Evolutionary conservation across 2,113 vertebrate species (phyloP).

Genomic region (Oncorhynchus clarkii): DNA sequence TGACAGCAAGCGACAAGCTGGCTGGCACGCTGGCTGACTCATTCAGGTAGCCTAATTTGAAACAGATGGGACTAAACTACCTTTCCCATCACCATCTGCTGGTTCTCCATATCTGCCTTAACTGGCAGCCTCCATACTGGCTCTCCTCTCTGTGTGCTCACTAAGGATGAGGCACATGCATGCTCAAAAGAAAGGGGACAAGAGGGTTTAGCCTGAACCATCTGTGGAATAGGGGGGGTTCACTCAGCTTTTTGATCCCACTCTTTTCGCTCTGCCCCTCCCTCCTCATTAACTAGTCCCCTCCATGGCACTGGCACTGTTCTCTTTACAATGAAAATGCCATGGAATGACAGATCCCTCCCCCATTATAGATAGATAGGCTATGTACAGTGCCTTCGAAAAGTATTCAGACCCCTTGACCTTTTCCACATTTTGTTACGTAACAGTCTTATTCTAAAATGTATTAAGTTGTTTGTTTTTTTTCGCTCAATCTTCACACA

Average conservation of each 20-base stretch:
- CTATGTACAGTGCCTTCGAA: background rate
- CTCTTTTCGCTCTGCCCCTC: background rate
- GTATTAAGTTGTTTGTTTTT: no score
- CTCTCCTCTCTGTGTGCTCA: background rate
- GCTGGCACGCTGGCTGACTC: background rate
- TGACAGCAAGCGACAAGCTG: background rate
- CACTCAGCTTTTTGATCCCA: background rate
- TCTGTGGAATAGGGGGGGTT: background rate
- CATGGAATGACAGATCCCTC: no score
- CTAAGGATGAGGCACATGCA: background rate
- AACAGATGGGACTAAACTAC: background rate
- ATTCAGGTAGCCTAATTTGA: background rate
- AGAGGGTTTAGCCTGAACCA: background rate
- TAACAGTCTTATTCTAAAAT: no score
- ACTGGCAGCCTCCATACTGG: background rate
- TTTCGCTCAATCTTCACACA: no score
- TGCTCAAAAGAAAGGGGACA: background rate
- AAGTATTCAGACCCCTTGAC: no score
- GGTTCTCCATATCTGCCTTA: background rate
- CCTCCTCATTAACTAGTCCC: background rate
- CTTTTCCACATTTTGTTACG: no score
- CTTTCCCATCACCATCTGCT: background rate
- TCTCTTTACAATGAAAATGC: background rate
- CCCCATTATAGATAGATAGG: background rate
- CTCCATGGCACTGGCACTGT: background rate